Percentiles rank a stretch among this genome's conserved stretches.
Conservation (phyloP, 2,797 vertebrate species). For the Kryptolebias ocellatus region DNA sequence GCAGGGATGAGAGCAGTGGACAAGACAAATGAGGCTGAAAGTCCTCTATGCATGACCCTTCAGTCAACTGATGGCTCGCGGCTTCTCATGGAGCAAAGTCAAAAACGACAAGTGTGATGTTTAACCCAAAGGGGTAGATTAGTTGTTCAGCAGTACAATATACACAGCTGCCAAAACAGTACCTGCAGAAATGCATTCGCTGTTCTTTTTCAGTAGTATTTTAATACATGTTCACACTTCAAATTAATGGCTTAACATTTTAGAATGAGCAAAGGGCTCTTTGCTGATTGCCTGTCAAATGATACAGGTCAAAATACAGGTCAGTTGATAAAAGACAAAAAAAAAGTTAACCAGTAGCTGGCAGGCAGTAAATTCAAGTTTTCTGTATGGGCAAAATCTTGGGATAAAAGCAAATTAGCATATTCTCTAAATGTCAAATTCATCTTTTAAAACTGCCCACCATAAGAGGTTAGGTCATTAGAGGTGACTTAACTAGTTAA, state of each 20-base stretch:
- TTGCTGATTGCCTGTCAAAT: no score
- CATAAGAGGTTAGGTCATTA: constrained; percentile 5
- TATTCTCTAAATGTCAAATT: not conserved
- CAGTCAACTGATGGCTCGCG: constrained; percentile 7
- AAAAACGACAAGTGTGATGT: constrained; percentile 37
- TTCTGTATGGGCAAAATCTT: not conserved
- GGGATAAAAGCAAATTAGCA: not conserved
- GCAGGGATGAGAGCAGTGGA: constrained; percentile 7
- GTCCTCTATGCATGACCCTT: constrained; percentile 15
- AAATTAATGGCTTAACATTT: no score
- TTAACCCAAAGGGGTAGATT: constrained; percentile 8
- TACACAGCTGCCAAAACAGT: not conserved
- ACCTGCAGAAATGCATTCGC: not conserved
- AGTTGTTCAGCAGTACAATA: not conserved
- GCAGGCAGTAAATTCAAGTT: not conserved
- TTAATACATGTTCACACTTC: not conserved
- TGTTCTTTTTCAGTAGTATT: not conserved
- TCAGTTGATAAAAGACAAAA: no score
- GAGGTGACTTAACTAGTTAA: constrained; percentile 16
- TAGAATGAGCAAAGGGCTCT: no score
- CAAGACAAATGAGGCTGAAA: constrained; percentile 30
- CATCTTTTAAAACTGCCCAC: not conserved
- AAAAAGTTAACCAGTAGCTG: not conserved
- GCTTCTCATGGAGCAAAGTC: constrained; percentile 39
- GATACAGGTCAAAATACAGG: no score